These are phyloP conservation scores for Drosophila bocqueti DNA, from an alignment of 1,140 invertebrate genomes.

Conservation along the genomic window DNA sequence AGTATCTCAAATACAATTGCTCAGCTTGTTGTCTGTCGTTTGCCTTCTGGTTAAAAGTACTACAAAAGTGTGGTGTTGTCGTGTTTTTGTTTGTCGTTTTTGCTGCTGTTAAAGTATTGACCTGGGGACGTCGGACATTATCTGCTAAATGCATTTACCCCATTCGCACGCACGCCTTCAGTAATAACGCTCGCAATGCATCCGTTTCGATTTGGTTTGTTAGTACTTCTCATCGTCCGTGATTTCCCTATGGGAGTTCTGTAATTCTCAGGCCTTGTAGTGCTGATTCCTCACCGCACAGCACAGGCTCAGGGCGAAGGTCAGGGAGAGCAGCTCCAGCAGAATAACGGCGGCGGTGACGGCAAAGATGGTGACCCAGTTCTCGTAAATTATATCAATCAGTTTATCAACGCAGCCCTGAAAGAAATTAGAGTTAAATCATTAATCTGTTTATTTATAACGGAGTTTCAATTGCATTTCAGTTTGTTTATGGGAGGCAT, in stretches of 20 bases:
- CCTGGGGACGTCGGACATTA: slow-evolving; percentile 27
- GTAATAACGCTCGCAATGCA: slow-evolving; percentile 65
- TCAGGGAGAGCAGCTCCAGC: slow-evolving; percentile 90
- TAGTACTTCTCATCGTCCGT: slow-evolving; percentile 84
- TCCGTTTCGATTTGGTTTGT: slow-evolving; percentile 75
- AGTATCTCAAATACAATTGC: slow-evolving; percentile 65
- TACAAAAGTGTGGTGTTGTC: slow-evolving; percentile 64
- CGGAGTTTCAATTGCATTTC: slow-evolving; percentile 35
- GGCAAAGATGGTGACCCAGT: slow-evolving; percentile 88
- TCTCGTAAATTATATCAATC: slow-evolving; percentile 87
- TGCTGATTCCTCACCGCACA: slow-evolving; percentile 90
- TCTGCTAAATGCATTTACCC: slow-evolving; percentile 52
- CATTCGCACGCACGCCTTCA: slow-evolving; percentile 33
- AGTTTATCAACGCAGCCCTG: slow-evolving; percentile 91
- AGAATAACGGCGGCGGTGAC: slow-evolving; percentile 88
- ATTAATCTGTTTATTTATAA: slow-evolving; percentile 14
- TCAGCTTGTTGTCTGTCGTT: slow-evolving; percentile 45
- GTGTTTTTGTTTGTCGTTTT: slow-evolving; percentile 17
- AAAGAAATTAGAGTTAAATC: slow-evolving; percentile 61
- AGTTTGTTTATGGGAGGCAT: slow-evolving; percentile 48
- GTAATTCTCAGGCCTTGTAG: slow-evolving; percentile 89
- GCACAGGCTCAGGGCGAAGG: slow-evolving; percentile 92
- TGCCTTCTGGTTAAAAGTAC: slow-evolving; percentile 64
- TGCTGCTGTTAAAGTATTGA: slow-evolving; percentile 48
- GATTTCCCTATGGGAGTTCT: slow-evolving; percentile 84